phyloP scores from a whole-genome alignment of 2,797 vertebrate genomes.

The Eidolon dupreanum region DNA sequence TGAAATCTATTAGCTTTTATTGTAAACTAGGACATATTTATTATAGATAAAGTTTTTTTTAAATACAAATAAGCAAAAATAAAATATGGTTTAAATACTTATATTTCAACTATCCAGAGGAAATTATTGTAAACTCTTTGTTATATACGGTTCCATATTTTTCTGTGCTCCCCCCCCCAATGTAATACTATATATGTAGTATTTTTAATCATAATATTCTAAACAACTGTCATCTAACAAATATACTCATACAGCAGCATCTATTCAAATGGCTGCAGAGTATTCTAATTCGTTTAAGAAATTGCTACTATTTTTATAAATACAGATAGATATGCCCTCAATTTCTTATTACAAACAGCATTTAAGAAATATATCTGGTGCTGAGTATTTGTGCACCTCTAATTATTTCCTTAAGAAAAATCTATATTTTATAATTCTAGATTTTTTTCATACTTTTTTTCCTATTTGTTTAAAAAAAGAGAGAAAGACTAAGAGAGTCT shows the following conservation, averaged over 20 bases:
- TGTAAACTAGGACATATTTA: not conserved
- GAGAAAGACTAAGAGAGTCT: not conserved
- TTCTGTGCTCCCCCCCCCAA: not conserved
- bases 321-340: not conserved
- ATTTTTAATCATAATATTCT: not conserved
- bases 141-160: not conserved
- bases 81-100: not conserved
- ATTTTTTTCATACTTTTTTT: not conserved
- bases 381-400: not conserved
- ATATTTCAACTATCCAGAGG: not conserved
- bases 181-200: not conserved
- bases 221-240: not conserved
- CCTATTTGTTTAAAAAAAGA: not conserved
- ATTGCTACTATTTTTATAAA: not conserved
- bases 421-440: not conserved
- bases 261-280: not conserved
- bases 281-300: not conserved
- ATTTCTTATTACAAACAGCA: not conserved
- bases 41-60: not conserved
- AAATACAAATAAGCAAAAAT: not conserved
- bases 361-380: not conserved
- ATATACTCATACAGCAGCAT: not conserved
- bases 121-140: not conserved
- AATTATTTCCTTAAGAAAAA: slow-evolving; percentile 38
- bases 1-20: not conserved